phyloP scores from a whole-genome alignment of 2,113 vertebrate species.

The Chiloscyllium plagiosum region DNA sequence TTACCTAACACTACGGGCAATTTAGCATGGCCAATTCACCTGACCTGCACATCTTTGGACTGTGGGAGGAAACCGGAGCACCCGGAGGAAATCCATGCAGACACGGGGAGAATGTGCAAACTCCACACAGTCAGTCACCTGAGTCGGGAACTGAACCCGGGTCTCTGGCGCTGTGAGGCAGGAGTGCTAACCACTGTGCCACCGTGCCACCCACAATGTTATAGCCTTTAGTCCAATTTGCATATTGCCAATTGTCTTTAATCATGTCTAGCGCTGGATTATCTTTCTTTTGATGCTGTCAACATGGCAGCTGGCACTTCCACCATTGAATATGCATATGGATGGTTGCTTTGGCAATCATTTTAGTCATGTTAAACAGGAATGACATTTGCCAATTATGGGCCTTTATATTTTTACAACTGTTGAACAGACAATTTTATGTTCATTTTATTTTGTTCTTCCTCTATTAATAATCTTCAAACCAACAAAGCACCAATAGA shows the following conservation, averaged over 20 bases:
- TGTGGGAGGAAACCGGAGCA: no score
- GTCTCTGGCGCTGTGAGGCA: no score
- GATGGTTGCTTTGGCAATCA: not conserved
- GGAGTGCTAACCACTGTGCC: no score
- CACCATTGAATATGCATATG: not conserved
- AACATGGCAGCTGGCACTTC: not conserved
- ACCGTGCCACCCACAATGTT: no score
- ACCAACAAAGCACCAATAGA: not conserved
- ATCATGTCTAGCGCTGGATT: not conserved
- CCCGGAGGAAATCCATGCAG: no score
- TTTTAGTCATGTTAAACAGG: not conserved
- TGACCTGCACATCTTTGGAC: no score
- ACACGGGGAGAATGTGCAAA: no score
- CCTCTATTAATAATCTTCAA: not conserved
- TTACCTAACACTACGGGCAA: no score
- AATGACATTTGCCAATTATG: no score
- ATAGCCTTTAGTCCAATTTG: not conserved
- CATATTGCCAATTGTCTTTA: not conserved
- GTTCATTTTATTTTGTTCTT: not conserved
- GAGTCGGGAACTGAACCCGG: no score
- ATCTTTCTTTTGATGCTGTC: not conserved
- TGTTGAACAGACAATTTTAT: not conserved
- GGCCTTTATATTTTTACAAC: not conserved
- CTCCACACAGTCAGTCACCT: no score
- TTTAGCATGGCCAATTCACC: no score